Conservation (phyloP, 1,140 invertebrate genomes). For the Drosophila paulistorum region DNA sequence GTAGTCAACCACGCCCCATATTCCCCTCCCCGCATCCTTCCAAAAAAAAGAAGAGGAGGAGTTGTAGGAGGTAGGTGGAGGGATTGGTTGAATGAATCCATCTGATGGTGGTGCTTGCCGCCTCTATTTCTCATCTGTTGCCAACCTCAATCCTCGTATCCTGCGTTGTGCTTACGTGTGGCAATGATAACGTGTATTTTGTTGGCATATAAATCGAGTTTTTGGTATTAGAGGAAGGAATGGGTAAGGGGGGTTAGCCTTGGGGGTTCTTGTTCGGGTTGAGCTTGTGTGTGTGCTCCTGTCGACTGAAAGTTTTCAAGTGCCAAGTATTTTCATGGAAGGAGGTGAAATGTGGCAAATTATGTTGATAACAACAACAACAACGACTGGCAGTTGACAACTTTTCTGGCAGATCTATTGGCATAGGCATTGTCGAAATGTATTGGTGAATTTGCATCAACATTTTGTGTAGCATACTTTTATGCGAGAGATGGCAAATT, state of each 20-base stretch:
- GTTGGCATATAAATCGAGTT: conserved; percentile 27
- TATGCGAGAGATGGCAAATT: conserved; percentile 11
- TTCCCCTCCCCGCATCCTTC: not conserved
- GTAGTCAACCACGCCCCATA: conserved; percentile 17
- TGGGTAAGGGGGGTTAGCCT: not conserved
- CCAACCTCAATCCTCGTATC: not conserved
- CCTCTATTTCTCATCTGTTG: conserved; percentile 10
- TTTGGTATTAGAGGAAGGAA: not conserved
- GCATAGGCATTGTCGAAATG: not conserved
- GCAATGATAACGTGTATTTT: conserved; percentile 61
- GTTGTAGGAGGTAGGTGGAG: too few species aligned
- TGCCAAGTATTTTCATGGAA: conserved; percentile 17
- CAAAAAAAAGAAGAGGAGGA: too few species aligned
- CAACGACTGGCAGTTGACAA: conserved; percentile 12
- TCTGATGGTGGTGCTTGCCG: not conserved
- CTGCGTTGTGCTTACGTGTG: conserved; percentile 48
- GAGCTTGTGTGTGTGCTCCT: not conserved
- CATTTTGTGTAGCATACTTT: conserved; percentile 24
- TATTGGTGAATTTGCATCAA: conserved; percentile 17
- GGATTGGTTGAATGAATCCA: not conserved
- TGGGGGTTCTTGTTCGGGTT: not conserved
- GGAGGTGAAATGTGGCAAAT: conserved; percentile 17
- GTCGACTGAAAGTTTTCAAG: conserved; percentile 9
- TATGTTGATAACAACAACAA: conserved; percentile 18
- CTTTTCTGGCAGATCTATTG: conserved; percentile 15